phyloP scores from a whole-genome alignment of 2,888 invertebrate genomes.

The Tetranychus truncatus region DNA sequence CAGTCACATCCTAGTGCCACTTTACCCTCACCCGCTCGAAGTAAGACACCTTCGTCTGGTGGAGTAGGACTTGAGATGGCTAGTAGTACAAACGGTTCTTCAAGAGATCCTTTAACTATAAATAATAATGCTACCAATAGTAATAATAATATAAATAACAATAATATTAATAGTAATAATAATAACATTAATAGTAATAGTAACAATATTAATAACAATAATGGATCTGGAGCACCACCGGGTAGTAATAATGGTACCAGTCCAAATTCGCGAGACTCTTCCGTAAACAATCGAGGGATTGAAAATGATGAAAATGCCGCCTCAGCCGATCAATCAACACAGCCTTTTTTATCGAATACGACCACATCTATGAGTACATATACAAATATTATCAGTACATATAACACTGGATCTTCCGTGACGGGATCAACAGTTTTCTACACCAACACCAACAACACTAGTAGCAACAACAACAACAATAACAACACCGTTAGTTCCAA shows the following conservation, averaged over 20 bases:
- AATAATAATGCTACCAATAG: too few species aligned
- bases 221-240: too few species aligned
- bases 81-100: too few species aligned
- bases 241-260: too few species aligned
- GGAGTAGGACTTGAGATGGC: not conserved
- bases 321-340: constrained; percentile 11
- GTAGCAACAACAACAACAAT: not conserved
- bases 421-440: constrained; percentile 6
- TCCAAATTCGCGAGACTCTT: too few species aligned
- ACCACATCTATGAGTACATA: constrained; percentile 29
- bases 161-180: too few species aligned
- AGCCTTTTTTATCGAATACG: constrained; percentile 28
- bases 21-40: not conserved
- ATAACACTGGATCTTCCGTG: constrained; percentile 20
- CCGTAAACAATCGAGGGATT: not conserved
- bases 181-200: too few species aligned
- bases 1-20: constrained; percentile 6
- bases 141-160: too few species aligned
- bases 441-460: not conserved
- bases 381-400: constrained; percentile 27
- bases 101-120: too few species aligned
- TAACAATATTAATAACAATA: too few species aligned
- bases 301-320: not conserved
- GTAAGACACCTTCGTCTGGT: not conserved
- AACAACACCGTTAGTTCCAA: not conserved